These are phyloP conservation scores for Clarias platycephalus DNA, from an alignment of 2,797 vertebrate species.

Conservation along the genomic window DNA sequence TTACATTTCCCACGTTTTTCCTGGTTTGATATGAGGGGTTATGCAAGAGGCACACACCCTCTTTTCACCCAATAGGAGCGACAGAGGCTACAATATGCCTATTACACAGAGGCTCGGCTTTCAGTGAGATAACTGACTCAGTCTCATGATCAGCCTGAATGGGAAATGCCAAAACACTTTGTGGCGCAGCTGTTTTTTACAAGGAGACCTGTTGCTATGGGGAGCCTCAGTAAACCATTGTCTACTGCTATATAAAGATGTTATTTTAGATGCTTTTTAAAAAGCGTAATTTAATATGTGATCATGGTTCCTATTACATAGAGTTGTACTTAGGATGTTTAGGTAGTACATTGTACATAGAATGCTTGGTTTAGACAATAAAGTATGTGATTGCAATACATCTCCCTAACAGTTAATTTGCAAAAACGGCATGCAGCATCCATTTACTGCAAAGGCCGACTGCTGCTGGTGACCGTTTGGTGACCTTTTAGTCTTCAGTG, in stretches of 20 bases:
- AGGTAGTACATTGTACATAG: not conserved
- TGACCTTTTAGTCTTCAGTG: not conserved
- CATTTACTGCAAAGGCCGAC: not conserved
- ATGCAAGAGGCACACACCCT: conserved; percentile 59
- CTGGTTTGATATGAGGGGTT: conserved; percentile 51
- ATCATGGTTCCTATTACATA: not conserved
- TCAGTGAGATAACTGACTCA: conserved; percentile 32
- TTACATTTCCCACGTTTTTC: conserved; percentile 12
- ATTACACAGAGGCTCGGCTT: not conserved
- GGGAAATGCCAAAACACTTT: conserved; percentile 54
- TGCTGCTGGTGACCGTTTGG: not conserved
- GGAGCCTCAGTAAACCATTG: conserved; percentile 34
- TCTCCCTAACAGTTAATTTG: not conserved
- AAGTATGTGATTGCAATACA: not conserved
- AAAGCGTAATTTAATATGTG: not conserved
- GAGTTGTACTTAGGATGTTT: not conserved
- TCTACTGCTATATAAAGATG: not conserved
- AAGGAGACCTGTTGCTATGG: conserved; percentile 57
- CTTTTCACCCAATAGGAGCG: conserved; percentile 59
- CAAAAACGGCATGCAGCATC: not conserved
- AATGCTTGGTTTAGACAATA: not conserved
- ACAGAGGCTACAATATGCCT: conserved; percentile 4
- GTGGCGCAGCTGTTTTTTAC: conserved; percentile 57
- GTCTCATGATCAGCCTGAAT: conserved; percentile 19
- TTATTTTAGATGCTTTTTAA: not conserved